Evolutionary conservation across 2,113 vertebrate genomes (phyloP), one percentile per base, ranked within the genome.

Genomic region (Octodon degus): DNA sequence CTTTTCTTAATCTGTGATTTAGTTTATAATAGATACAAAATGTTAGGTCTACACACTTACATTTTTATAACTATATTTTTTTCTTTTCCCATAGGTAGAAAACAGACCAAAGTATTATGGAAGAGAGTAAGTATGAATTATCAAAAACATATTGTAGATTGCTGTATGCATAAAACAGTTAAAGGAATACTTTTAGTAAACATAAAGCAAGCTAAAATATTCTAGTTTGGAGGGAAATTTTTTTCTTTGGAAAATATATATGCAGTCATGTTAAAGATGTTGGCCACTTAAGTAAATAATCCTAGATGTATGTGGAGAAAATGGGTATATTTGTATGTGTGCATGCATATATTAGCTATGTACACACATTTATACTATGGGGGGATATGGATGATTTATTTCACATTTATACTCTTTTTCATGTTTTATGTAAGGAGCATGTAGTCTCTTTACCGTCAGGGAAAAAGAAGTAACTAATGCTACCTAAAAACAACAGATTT

Each of bases 91-190:
- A 94, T 97, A 99, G 99, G 99, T 99, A 97, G 99, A 99, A 97
- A 99, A 99, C 97, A 98, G 99, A 97, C 99, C 99, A 85, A 99
- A 99, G 98, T 99, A 99, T 98, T 99, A 99, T 94, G 99, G 99
- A 98, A 99, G 99, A 99, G 99, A 99, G 99, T 99, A 98, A 99
- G 99, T 99, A 97, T 47, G 81, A 60, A 87, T 91, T 96, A 77
- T 85, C 76, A 96, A 60, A 91, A 93, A 90, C 20, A 92, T 95
- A 94, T 96, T 87, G 24, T 89, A 89, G 77, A 72, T 93, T 89
- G 68, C 55, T 70, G 47, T 94, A 82, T 96, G 70, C 93, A 82
- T 90, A n/a, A 93, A 37, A 95, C 65, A 94, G 34, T 74, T 90
- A 94, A 96, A 92, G 92, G 81, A 7, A 91, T 89, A 32, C 8